Evolutionary conservation across 2,797 vertebrate species (phyloP).

Genomic region (Myiothlypis chrysogaster): DNA sequence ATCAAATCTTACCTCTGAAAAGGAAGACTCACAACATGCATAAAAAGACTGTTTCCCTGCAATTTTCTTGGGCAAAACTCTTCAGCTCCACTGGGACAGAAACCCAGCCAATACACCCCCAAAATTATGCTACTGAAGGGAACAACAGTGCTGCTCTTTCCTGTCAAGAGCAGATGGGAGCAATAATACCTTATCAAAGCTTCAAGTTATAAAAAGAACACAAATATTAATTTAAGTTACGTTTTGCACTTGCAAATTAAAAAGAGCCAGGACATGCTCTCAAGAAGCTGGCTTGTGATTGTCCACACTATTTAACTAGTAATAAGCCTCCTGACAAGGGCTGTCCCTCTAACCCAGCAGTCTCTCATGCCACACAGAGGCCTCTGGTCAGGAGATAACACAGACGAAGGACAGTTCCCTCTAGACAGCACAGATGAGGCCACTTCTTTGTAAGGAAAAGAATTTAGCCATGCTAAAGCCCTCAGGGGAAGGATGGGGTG

Average conservation of each 20-base stretch:
- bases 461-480: background rate
- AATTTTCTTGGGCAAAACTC: background rate
- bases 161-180: background rate
- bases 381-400: background rate
- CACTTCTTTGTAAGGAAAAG: background rate
- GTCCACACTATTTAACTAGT: background rate
- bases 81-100: background rate
- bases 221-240: background rate
- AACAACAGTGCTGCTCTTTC: background rate
- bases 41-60: background rate
- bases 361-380: background rate
- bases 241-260: background rate
- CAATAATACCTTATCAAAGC: background rate
- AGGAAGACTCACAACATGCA: background rate
- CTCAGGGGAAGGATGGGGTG: background rate
- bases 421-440: background rate
- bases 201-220: background rate
- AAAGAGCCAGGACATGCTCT: background rate
- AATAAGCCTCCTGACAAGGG: background rate
- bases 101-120: background rate
- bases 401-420: background rate
- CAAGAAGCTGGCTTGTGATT: background rate
- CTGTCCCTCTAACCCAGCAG: background rate
- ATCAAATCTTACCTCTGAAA: background rate
- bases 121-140: background rate